Evolutionary conservation across 2,113 vertebrate species (phyloP).

Genomic region (Hydrolagus affinis): DNA sequence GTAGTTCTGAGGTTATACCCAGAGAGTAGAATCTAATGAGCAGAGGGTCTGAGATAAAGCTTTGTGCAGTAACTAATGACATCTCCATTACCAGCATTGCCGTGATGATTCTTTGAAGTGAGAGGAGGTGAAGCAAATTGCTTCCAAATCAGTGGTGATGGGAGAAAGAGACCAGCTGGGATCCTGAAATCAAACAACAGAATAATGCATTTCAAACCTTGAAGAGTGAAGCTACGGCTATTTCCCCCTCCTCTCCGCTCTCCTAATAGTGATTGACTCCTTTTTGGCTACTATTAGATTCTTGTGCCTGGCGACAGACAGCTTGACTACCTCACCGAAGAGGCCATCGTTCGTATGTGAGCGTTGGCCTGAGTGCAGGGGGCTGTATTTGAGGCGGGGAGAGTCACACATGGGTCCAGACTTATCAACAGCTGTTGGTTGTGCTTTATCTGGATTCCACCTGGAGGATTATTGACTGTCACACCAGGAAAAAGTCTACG

Average conservation of each 20-base stretch:
- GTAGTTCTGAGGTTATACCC: neutral
- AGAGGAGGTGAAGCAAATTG: neutral
- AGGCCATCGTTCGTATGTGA: too few species aligned
- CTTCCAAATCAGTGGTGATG: neutral
- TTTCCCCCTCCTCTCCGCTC: neutral
- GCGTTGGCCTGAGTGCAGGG: too few species aligned
- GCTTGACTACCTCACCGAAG: too few species aligned
- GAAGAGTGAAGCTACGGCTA: neutral
- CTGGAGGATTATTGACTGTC: too few species aligned
- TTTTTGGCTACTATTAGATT: too few species aligned
- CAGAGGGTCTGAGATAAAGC: neutral
- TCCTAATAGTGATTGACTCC: too few species aligned
- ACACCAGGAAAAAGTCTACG: neutral
- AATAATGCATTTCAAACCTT: neutral
- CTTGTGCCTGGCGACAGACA: too few species aligned
- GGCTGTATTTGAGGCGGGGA: too few species aligned
- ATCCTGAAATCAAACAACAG: neutral
- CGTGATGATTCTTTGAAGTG: neutral
- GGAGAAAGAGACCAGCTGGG: neutral
- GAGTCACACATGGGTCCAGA: too few species aligned
- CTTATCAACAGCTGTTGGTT: too few species aligned
- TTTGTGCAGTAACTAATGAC: neutral
- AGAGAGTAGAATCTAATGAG: neutral
- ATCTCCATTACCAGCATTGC: neutral
- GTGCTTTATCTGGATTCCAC: too few species aligned